These are phyloP conservation scores for Olivierus martensii DNA, from an alignment of 1,140 invertebrate species.

Conservation along the genomic window DNA sequence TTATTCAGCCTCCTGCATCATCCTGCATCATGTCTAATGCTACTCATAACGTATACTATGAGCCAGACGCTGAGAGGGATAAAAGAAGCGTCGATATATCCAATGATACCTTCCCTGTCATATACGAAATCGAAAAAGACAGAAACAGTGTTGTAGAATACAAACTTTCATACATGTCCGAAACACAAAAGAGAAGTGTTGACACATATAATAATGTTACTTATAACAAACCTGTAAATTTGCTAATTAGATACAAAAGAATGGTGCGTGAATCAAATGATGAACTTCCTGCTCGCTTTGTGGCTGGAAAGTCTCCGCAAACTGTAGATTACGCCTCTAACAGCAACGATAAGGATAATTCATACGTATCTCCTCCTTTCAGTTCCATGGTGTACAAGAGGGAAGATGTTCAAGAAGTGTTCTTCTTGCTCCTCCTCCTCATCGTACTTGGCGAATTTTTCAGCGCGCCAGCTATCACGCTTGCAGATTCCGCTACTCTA, in stretches of 20 bases:
- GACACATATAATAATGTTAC: no score
- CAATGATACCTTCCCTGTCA: no score
- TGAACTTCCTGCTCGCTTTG: constrained; percentile 26
- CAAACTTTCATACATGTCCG: no score
- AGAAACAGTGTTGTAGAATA: not conserved
- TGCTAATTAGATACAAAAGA: no score
- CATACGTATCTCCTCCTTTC: constrained; percentile 80
- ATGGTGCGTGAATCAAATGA: constrained; percentile 20
- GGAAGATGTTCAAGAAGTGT: constrained; percentile 87
- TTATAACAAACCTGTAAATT: no score
- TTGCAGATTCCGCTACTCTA: constrained; percentile 85
- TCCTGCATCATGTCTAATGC: constrained; percentile 65
- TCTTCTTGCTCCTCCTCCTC: constrained; percentile 81
- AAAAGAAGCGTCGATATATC: not conserved
- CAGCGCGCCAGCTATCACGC: constrained; percentile 85
- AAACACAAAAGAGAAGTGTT: not conserved
- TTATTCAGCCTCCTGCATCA: constrained; percentile 81
- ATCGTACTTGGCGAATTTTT: constrained; percentile 93
- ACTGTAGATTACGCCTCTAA: constrained; percentile 62
- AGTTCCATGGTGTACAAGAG: constrained; percentile 77
- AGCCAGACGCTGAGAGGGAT: constrained; percentile 14
- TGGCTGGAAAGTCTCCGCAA: constrained; percentile 53
- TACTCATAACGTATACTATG: constrained; percentile 38
- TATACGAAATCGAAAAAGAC: no score
- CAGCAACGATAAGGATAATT: constrained; percentile 41